Conservation (phyloP, 2,113 vertebrate genomes). For the Bos javanicus region DNA sequence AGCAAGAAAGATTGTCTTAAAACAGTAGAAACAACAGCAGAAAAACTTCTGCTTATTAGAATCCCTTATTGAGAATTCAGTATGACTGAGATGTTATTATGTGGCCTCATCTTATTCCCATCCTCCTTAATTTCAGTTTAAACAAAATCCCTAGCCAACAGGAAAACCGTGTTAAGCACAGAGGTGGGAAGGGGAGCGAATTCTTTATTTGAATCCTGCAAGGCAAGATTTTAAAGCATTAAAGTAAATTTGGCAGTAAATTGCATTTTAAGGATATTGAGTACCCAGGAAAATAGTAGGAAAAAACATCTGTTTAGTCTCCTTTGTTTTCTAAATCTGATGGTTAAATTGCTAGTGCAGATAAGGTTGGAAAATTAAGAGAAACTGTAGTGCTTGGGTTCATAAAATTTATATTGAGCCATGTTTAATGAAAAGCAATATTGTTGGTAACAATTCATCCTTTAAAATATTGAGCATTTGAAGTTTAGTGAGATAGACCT, state of each 20-base stretch:
- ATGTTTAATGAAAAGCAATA: not conserved
- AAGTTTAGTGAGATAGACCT: not conserved
- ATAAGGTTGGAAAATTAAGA: slow-evolving; percentile 34
- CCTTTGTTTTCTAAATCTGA: slow-evolving; percentile 44
- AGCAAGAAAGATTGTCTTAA: not conserved
- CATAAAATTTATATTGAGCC: not conserved
- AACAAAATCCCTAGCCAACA: slow-evolving; percentile 44
- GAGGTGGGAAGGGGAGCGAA: not conserved
- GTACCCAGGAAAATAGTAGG: slow-evolving; percentile 9
- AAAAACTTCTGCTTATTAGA: not conserved
- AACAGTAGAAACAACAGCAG: not conserved
- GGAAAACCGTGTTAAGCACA: slow-evolving; percentile 31
- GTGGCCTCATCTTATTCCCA: not conserved
- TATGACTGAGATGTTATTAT: not conserved
- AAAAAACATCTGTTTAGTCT: slow-evolving; percentile 62
- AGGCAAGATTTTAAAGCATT: slow-evolving; percentile 65
- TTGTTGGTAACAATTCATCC: not conserved
- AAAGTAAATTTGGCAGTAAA: slow-evolving; percentile 18
- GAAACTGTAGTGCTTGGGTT: slow-evolving; percentile 26
- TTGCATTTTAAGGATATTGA: slow-evolving; percentile 62
- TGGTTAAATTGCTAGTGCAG: slow-evolving; percentile 57
- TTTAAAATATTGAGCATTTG: not conserved
- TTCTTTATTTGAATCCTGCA: slow-evolving; percentile 47
- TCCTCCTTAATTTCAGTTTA: slow-evolving; percentile 8
- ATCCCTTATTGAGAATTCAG: not conserved